Evolutionary conservation across 1,140 invertebrate species (phyloP).

Genomic region (Lamellibrachia luymesi): DNA sequence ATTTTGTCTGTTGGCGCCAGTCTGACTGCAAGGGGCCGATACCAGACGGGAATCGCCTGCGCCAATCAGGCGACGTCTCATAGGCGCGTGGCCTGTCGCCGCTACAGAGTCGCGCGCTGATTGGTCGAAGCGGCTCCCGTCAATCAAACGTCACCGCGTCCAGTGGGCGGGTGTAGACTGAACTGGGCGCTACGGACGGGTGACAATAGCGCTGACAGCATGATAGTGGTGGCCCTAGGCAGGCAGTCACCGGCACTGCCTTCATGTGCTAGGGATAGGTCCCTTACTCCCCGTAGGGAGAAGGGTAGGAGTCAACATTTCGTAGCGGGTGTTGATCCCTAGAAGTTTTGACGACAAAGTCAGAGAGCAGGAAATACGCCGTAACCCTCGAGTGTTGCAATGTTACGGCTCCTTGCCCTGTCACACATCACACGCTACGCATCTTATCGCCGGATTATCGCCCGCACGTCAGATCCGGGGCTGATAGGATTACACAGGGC

Average conservation of each 20-base stretch:
- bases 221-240: neutral
- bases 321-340: neutral
- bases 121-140: neutral
- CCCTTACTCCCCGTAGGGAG: neutral
- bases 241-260: neutral
- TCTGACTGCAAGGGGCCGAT: neutral
- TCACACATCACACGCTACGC: neutral
- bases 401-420: neutral
- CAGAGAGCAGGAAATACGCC: neutral
- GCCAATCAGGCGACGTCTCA: neutral
- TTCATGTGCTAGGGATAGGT: neutral
- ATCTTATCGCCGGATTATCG: neutral
- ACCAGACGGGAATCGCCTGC: neutral
- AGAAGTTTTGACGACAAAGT: neutral
- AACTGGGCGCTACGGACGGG: neutral
- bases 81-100: neutral
- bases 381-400: neutral
- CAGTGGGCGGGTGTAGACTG: neutral
- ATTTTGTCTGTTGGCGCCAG: neutral
- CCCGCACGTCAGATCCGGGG: neutral
- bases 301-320: neutral
- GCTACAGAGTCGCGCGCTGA: neutral
- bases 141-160: neutral
- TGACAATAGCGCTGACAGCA: neutral
- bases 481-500: neutral